Evolutionary conservation across 1,140 invertebrate genomes (phyloP).

Genomic region (Pseudomyrmex pallidus): DNA sequence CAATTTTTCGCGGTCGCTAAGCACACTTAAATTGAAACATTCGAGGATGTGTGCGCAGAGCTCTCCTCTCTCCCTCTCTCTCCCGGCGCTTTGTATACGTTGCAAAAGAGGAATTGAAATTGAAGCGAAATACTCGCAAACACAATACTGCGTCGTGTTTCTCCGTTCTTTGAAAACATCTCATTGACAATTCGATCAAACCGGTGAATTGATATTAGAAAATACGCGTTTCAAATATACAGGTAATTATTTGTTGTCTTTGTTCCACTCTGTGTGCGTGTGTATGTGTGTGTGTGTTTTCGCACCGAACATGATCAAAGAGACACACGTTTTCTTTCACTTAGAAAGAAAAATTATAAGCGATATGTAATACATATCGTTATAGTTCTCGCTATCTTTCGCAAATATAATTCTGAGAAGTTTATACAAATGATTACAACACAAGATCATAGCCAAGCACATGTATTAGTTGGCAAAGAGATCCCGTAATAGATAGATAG

Average conservation of each 20-base stretch:
- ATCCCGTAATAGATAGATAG: background rate
- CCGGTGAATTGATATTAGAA: constrained; percentile 25
- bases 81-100: constrained; percentile 30
- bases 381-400: too few relatives aligned
- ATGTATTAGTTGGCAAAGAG: background rate
- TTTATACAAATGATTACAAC: constrained; percentile 20
- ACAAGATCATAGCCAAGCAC: constrained; percentile 14
- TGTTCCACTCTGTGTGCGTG: too few relatives aligned
- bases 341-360: background rate
- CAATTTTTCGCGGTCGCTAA: constrained; percentile 54
- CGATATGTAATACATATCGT: background rate
- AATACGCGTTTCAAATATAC: background rate
- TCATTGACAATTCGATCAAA: constrained; percentile 55
- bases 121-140: constrained; percentile 20
- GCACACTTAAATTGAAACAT: constrained; percentile 46
- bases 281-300: too few relatives aligned
- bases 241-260: constrained; percentile 35
- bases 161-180: constrained; percentile 49
- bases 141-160: constrained; percentile 19
- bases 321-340: background rate
- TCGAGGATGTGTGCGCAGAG: constrained; percentile 13
- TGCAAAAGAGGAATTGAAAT: constrained; percentile 49
- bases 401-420: background rate
- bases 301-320: background rate
- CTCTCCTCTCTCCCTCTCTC: background rate